phyloP scores from a whole-genome alignment of 2,113 vertebrate species.

The Benitochromis conjunctus region DNA sequence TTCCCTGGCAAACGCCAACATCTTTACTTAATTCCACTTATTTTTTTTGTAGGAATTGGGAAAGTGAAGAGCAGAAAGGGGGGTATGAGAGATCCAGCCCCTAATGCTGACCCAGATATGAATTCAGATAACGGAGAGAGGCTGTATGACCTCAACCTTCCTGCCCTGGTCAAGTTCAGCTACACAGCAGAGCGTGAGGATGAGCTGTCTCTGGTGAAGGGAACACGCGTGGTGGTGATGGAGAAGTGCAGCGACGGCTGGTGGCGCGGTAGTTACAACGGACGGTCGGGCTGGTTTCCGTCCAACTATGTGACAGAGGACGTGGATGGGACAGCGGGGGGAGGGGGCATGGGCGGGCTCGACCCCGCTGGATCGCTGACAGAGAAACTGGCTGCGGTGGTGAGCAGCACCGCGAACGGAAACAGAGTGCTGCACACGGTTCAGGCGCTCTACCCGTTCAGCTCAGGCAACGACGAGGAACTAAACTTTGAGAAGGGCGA shows the following conservation, averaged over 20 bases:
- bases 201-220: conserved; percentile 86
- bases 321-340: conserved; percentile 78
- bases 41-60: conserved; percentile 77
- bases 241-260: conserved; percentile 93
- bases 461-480: conserved; percentile 87
- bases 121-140: conserved; percentile 82
- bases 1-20: not conserved
- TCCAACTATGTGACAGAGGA: conserved; percentile 92
- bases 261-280: conserved; percentile 87
- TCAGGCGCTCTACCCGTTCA: conserved; percentile 89
- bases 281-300: conserved; percentile 87
- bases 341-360: conserved; percentile 50
- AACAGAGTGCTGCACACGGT: conserved; percentile 82
- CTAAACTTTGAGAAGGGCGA: conserved; percentile 90
- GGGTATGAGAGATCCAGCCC: conserved; percentile 80
- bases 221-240: conserved; percentile 88
- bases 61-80: conserved; percentile 85
- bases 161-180: conserved; percentile 88
- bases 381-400: conserved; percentile 83
- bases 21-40: not conserved
- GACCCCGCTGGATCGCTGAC: conserved; percentile 80
- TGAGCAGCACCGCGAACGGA: conserved; percentile 77
- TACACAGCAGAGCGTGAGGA: conserved; percentile 89
- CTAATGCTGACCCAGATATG: conserved; percentile 78
- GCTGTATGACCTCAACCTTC: conserved; percentile 87